These are phyloP conservation scores for Xiphophorus couchianus DNA, from an alignment of 2,113 vertebrate genomes.

Conservation along the genomic window DNA sequence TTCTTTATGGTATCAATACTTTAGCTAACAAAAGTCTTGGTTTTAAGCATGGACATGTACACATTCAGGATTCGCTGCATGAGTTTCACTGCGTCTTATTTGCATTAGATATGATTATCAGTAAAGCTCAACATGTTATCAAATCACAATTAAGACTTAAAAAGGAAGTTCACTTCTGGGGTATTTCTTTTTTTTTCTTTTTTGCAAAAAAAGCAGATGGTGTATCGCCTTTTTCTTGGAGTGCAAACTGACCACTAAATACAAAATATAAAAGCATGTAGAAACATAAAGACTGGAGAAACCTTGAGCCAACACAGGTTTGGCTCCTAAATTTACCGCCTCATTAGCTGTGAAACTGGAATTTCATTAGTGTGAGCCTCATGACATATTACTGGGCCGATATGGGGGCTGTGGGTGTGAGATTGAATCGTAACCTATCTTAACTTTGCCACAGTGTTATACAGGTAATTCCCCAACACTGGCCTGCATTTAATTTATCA, in stretches of 20 bases:
- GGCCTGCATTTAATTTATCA: conserved; percentile 26
- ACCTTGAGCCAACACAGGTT: conserved; percentile 18
- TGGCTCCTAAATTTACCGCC: conserved; percentile 23
- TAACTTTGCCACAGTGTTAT: conserved; percentile 33
- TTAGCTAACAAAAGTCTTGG: no score
- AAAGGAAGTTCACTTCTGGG: no score
- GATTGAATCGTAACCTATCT: conserved; percentile 28
- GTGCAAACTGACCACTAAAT: background rate
- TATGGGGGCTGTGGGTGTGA: conserved; percentile 32
- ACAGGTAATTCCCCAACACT: conserved; percentile 19
- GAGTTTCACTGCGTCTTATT: background rate
- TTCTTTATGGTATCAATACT: background rate
- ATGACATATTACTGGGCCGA: conserved; percentile 51
- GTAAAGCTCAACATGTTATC: background rate
- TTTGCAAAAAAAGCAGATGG: conserved; percentile 8
- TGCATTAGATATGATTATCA: background rate
- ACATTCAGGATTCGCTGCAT: background rate
- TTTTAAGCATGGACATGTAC: no score
- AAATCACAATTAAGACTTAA: background rate
- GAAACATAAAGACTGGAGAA: conserved; percentile 22
- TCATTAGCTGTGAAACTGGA: conserved; percentile 16
- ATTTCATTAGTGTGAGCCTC: conserved; percentile 24
- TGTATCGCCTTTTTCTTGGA: background rate
- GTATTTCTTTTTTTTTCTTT: no score
- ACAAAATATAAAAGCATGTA: conserved; percentile 16